Conservation (phyloP, 2,113 vertebrate species). For the Casuarius casuarius region DNA sequence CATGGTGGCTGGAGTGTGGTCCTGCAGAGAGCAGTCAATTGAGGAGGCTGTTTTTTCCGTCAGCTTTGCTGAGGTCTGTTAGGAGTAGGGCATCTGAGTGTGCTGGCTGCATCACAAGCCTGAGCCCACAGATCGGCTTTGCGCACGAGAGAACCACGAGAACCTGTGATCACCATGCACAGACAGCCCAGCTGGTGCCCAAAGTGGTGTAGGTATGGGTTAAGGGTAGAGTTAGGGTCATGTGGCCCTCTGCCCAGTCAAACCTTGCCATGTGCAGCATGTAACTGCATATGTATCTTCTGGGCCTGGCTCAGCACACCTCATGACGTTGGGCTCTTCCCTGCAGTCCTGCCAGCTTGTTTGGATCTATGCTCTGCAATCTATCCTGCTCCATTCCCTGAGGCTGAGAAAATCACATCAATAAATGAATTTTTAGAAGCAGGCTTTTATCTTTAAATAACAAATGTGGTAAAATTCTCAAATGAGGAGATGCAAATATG, state of each 20-base stretch:
- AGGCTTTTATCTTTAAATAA: conserved; percentile 47
- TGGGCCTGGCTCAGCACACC: neutral
- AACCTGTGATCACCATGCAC: neutral
- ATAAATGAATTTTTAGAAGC: conserved; percentile 39
- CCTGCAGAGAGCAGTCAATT: neutral
- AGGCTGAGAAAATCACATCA: conserved; percentile 40
- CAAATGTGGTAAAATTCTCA: conserved; percentile 25
- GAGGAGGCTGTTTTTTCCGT: neutral
- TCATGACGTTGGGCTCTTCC: conserved; percentile 12
- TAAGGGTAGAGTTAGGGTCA: neutral
- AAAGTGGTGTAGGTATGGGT: neutral
- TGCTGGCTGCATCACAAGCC: neutral
- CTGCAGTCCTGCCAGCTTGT: neutral
- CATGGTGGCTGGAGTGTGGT: neutral
- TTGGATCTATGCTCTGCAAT: conserved; percentile 27
- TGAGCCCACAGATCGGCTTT: neutral
- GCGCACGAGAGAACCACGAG: neutral
- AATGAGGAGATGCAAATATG: conserved; percentile 17
- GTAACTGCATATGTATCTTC: neutral
- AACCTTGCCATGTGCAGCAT: neutral
- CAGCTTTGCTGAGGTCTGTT: neutral
- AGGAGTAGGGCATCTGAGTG: neutral
- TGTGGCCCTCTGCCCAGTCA: neutral
- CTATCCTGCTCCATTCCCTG: conserved; percentile 24
- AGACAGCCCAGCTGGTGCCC: neutral